phyloP scores from a whole-genome alignment of 2,888 invertebrate species.

The Acheta domesticus region DNA sequence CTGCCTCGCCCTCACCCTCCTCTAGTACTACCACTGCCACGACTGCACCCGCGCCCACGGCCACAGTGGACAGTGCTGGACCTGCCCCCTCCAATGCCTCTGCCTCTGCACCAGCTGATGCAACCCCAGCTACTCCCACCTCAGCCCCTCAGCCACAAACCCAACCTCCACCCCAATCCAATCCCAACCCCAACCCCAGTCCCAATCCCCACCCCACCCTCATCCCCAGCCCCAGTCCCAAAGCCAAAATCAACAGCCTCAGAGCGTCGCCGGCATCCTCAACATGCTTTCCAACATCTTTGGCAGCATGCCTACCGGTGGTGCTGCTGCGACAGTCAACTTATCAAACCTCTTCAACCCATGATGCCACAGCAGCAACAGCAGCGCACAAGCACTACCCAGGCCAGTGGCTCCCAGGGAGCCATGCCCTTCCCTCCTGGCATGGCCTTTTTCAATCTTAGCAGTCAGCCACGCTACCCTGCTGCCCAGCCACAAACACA shows the following conservation, averaged over 20 bases:
- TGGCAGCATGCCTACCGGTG: conserved; percentile 23
- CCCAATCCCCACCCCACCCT: not conserved
- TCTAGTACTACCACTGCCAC: too few relatives aligned
- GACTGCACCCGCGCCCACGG: too few relatives aligned
- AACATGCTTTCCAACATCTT: conserved; percentile 24
- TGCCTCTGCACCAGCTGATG: not conserved
- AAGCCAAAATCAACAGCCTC: not conserved
- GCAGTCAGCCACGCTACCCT: not conserved
- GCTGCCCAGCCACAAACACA: not conserved
- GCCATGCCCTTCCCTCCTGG: not conserved
- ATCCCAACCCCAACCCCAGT: not conserved
- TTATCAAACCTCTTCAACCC: not conserved
- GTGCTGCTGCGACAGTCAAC: conserved; percentile 4
- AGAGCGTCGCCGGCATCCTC: not conserved
- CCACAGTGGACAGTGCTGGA: not conserved
- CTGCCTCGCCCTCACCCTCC: not conserved
- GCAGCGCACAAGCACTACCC: not conserved
- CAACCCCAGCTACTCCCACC: not conserved
- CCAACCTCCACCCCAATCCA: not conserved
- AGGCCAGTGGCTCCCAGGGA: not conserved
- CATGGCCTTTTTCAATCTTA: not conserved
- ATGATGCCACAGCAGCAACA: not conserved
- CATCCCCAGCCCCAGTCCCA: conserved; percentile 18
- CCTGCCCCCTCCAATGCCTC: not conserved
- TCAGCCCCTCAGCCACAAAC: not conserved